A percentile compares a stretch with the other conserved stretches of the same genome.
These are phyloP conservation scores for Etheostoma nigrum DNA, from an alignment of 2,797 vertebrate species.

Conservation along the genomic window DNA sequence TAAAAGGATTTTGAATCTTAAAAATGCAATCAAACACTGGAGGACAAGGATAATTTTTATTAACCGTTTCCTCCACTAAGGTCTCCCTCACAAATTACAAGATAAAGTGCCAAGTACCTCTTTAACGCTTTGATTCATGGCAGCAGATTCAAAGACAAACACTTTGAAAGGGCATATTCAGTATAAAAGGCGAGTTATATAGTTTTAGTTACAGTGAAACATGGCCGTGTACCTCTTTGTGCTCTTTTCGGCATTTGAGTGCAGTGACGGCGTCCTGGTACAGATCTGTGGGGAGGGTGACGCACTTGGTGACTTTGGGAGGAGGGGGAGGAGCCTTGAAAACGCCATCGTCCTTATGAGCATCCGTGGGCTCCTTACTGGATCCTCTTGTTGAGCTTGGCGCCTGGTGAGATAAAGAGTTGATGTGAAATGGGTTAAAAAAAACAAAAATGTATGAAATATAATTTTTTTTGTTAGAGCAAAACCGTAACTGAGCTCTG, in stretches of 20 bases:
- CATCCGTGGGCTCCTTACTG: constrained; percentile 81
- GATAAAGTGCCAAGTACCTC: not conserved
- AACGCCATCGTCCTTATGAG: constrained; percentile 92
- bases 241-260: constrained; percentile 97
- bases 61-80: not conserved
- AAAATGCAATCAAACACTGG: not conserved
- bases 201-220: no score
- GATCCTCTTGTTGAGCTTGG: constrained; percentile 51
- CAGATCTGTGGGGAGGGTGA: constrained; percentile 93
- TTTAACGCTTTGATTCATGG: not conserved
- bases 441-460: no score
- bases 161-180: no score
- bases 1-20: not conserved
- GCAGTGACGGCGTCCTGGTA: constrained; percentile 97
- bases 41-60: not conserved
- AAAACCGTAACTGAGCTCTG: not conserved
- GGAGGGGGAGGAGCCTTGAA: constrained; percentile 98
- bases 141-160: not conserved
- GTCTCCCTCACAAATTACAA: not conserved
- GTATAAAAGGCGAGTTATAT: not conserved
- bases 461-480: not conserved
- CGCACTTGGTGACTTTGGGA: constrained; percentile 96
- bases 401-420: constrained; percentile 44
- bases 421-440: no score
- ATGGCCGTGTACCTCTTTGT: constrained; percentile 91